These are phyloP conservation scores for Entosphenus tridentatus DNA, from an alignment of 2,113 vertebrate species.

Conservation along the genomic window DNA sequence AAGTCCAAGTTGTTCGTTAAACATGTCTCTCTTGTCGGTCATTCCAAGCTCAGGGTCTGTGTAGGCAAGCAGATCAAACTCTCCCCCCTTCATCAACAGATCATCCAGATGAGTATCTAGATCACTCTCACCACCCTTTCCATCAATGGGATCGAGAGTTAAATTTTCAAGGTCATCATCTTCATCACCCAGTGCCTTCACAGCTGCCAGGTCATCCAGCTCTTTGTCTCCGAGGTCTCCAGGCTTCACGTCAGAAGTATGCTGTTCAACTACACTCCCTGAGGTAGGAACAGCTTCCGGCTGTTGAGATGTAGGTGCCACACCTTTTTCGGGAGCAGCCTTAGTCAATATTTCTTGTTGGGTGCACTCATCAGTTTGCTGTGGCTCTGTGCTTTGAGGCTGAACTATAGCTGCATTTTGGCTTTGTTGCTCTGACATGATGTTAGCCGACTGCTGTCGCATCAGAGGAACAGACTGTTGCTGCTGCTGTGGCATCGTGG, in stretches of 20 bases:
- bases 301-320: too few species aligned
- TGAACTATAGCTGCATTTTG: too few species aligned
- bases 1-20: constrained; percentile 74
- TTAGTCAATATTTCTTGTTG: too few species aligned
- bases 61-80: constrained; percentile 91
- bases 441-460: too few species aligned
- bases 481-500: not conserved
- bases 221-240: constrained; percentile 3
- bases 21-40: constrained; percentile 85
- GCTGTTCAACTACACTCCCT: not conserved
- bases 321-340: too few species aligned
- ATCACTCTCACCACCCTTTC: constrained; percentile 75
- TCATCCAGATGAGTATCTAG: constrained; percentile 71
- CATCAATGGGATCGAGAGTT: constrained; percentile 72
- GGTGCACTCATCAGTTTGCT: too few species aligned
- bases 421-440: too few species aligned
- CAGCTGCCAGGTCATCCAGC: constrained; percentile 46
- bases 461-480: not conserved
- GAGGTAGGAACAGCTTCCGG: too few species aligned
- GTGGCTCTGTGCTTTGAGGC: too few species aligned
- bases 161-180: constrained; percentile 80
- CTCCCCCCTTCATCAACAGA: constrained; percentile 58
- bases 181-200: constrained; percentile 46
- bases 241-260: not conserved
- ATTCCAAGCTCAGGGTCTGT: constrained; percentile 78